Evolutionary conservation across 2,113 vertebrate species (phyloP), one percentile per base, ranked within the genome.

Genomic region (Forbesichthys agassizii): DNA sequence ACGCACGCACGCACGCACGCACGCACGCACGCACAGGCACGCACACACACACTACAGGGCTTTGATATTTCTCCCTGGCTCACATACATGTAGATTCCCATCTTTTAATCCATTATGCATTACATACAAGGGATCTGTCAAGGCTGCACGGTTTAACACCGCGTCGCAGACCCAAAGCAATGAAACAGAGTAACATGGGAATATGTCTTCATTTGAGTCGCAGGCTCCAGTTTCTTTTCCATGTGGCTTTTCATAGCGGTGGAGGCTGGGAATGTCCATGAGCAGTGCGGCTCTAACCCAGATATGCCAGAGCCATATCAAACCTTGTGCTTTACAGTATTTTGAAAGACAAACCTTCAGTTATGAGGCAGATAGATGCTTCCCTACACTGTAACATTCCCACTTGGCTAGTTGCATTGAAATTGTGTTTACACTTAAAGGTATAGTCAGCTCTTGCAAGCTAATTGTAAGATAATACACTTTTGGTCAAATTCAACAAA

Each of bases 291-390:
- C 76, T 63, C 80, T 84, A 90, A 88, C 87, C 89, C 87, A 90
- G 84, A 88, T 89, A 83, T 86, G 89, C 88, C 89, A 88, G 78
- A 65, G 20, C 61, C 75, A 53, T 42, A 86, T 89, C 87, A 85
- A 78, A 84, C 74, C 69, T 68, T 48, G 64, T 74, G 80, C 82
- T 81, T 82, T 77, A 84, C 69, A 81, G 81, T n/a, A 73, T 73
- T 82, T 74, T 86, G 78, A 85, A 81, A 89, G 71, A 76, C 73
- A 61, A 73, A 79, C 68, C 79, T 75, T 74, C 82, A 88, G 83
- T 81, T 75, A 69, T 61, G 81, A 79, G 64, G 69, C 60, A 80
- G 83, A 81, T 80, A 75, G 1, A 11, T 54, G 77, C 79, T 74
- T 36, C 76, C 62, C 49, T 4, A 11, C 11, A 52, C 9, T 52